Base-by-base conservation (phyloP, 2,797 vertebrate genomes). In the Carapus acus region DNA sequence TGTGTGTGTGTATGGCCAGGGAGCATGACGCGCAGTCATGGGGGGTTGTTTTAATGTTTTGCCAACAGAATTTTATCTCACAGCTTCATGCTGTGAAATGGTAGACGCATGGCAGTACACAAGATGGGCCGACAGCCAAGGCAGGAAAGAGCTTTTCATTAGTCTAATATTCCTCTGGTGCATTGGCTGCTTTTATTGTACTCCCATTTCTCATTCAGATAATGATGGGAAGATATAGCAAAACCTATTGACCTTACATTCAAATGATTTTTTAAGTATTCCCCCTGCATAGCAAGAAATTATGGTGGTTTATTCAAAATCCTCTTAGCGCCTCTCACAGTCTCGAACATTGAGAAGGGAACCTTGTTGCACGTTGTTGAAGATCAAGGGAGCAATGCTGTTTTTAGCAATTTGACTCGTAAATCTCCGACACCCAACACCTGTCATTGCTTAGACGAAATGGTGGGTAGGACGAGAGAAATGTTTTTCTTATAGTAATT, bases 101-200 rank as follows among this genome's bases (percentile, higher is more conserved):
- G 56, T 63, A 69, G 54, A 76, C 12, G 40, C 56, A 33, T 54
- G 45, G 60, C 61, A 49, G 58, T 41, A 54, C 63, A 63, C 49
- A 41, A 49, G 72, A 76, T 67, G 76, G 73, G 81, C 78, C 55
- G 8, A 69, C 71, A 72, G 80, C 80, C 83, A 80, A 79, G 61
- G 27, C 49, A 43, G 64, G 54, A 71, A 76, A 77, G 79, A 78
- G 81, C 78, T 85, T 85, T 87, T 85, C 79, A 85, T 87, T 78
- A 80, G 75, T 69, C 72, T 79, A 82, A 71, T 83, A 77, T 82
- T 79, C 72, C 82, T 86, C 77, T 58, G 70, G 73, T 76, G 79
- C 72, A 74, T 77, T 76, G 69, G 74, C 58, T 27, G 38, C 54
- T 71, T n/a, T 78, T 75, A 78, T 74, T 80, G 74, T 65, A 54